Evolutionary conservation across 2,113 vertebrate species (phyloP).

Genomic region (Pristiophorus japonicus): DNA sequence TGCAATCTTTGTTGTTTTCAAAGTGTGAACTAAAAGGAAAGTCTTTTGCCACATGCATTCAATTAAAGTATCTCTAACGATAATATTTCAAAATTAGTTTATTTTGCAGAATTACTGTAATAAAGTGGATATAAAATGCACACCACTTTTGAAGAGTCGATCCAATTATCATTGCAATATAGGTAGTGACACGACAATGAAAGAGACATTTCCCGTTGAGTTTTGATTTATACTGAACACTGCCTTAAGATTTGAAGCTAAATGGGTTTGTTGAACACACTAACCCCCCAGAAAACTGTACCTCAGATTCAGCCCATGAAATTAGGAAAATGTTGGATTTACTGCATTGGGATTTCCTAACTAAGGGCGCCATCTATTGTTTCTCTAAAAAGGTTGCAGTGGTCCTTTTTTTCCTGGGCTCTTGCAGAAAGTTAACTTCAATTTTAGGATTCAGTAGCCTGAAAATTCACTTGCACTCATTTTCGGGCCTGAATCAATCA

Average conservation of each 20-base stretch:
- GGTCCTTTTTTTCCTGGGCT: neutral
- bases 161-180: neutral
- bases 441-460: too few relatives aligned
- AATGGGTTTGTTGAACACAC: neutral
- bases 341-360: neutral
- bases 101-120: neutral
- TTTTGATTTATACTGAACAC: neutral
- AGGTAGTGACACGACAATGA: neutral
- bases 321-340: neutral
- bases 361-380: slow-evolving; percentile 8
- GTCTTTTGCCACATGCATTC: neutral
- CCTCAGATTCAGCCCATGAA: neutral
- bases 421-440: neutral
- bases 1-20: too few relatives aligned
- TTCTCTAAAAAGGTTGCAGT: neutral
- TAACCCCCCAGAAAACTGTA: neutral
- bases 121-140: neutral
- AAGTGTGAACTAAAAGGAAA: too few relatives aligned
- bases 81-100: neutral
- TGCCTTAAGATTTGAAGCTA: neutral
- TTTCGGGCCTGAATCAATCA: too few relatives aligned
- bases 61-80: neutral
- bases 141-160: neutral
- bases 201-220: neutral
- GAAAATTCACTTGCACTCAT: too few relatives aligned